phyloP scores from a whole-genome alignment of 1,140 invertebrate species.

The Lordiphosa stackelbergi region DNA sequence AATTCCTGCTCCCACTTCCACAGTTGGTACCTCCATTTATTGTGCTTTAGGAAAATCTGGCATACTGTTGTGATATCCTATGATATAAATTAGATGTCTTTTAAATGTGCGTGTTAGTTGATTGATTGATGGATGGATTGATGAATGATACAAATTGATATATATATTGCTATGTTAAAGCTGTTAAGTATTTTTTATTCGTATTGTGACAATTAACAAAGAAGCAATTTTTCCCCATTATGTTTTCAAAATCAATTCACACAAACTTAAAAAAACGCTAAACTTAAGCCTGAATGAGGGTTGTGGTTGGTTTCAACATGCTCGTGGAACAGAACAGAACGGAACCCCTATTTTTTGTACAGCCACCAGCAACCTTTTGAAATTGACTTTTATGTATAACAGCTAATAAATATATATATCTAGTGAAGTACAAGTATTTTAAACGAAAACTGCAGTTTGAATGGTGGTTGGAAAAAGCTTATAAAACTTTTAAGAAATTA shows the following conservation, averaged over 20 bases:
- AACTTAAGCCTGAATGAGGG: slow-evolving; percentile 42
- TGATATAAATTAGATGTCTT: slow-evolving; percentile 45
- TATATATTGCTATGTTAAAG: slow-evolving; percentile 58
- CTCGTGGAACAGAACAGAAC: slow-evolving; percentile 33
- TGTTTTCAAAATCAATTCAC: slow-evolving; percentile 36
- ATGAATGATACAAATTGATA: slow-evolving; percentile 46
- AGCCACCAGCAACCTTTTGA: slow-evolving; percentile 45
- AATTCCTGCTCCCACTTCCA: slow-evolving; percentile 1
- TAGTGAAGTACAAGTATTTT: too few species aligned
- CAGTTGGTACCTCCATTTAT: slow-evolving; percentile 43
- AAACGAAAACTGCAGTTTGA: too few species aligned
- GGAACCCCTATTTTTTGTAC: slow-evolving; percentile 59
- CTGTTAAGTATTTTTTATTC: slow-evolving; percentile 66
- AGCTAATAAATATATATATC: slow-evolving; percentile 51
- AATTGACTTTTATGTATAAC: slow-evolving; percentile 58
- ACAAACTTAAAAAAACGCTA: slow-evolving; percentile 18
- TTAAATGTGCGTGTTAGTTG: slow-evolving; percentile 48
- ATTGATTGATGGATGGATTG: slow-evolving; percentile 20
- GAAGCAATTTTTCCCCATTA: slow-evolving; percentile 58
- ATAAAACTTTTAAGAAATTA: too few species aligned
- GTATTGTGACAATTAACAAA: slow-evolving; percentile 67
- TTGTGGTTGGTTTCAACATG: slow-evolving; percentile 57
- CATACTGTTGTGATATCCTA: slow-evolving; percentile 70
- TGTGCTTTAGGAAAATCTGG: slow-evolving; percentile 66
- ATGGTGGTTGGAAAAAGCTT: too few species aligned